Conservation (phyloP, 2,797 vertebrate genomes). For the Phataginus tetradactyla region DNA sequence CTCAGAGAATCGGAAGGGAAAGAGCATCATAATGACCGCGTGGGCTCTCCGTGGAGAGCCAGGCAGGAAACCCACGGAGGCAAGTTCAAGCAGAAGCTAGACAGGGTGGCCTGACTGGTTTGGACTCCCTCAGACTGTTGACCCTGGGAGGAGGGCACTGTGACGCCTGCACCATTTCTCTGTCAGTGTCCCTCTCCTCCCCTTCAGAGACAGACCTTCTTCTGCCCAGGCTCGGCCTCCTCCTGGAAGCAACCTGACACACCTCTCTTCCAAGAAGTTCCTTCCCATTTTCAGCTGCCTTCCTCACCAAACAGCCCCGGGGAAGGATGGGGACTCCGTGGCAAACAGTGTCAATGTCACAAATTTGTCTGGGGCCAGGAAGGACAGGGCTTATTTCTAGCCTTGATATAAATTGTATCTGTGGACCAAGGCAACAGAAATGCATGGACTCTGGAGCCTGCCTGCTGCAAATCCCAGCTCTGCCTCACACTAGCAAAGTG, state of each 20-base stretch:
- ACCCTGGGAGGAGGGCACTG: neutral
- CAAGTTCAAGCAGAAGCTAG: neutral
- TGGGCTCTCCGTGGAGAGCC: neutral
- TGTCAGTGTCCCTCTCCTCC: neutral
- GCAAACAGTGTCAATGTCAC: neutral
- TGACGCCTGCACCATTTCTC: neutral
- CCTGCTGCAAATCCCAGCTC: neutral
- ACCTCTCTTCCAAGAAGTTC: neutral
- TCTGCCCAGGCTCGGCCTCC: neutral
- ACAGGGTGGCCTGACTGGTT: neutral
- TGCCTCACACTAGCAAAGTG: neutral
- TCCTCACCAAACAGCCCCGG: neutral
- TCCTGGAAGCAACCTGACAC: neutral
- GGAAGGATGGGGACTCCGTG: neutral
- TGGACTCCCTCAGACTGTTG: neutral
- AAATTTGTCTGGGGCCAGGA: neutral
- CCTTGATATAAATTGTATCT: neutral
- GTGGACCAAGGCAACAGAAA: neutral
- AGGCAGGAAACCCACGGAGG: slow-evolving; percentile 23
- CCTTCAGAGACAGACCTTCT: neutral
- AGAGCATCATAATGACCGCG: neutral
- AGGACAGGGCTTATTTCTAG: neutral
- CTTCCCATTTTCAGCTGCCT: neutral
- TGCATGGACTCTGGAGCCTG: neutral
- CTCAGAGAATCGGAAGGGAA: neutral